phyloP scores from a whole-genome alignment of 2,888 invertebrate genomes.

The Dexiosoma caninum region DNA sequence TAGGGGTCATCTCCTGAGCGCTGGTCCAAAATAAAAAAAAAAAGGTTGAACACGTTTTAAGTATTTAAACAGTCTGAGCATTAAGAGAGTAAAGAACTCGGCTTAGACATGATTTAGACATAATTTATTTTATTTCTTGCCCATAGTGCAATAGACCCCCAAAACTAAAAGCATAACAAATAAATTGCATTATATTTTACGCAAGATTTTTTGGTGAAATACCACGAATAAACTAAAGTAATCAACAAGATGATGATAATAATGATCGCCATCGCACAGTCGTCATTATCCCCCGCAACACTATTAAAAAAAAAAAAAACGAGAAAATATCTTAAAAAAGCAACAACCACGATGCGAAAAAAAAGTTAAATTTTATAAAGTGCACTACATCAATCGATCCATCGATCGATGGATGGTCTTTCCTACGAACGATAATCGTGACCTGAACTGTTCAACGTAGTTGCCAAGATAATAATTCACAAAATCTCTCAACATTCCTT shows the following conservation, averaged over 20 bases:
- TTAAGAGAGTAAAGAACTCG: too few species aligned
- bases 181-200: constrained; percentile 52
- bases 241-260: constrained; percentile 52
- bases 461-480: constrained; percentile 67
- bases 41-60: too few species aligned
- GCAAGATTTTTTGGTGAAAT: constrained; percentile 45
- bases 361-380: constrained; percentile 40
- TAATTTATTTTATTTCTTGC: too few species aligned
- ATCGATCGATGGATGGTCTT: constrained; percentile 52
- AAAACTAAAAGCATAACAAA: constrained; percentile 18
- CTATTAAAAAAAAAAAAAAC: background rate
- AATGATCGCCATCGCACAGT: constrained; percentile 27
- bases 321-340: constrained; percentile 27
- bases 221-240: constrained; percentile 35
- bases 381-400: constrained; percentile 55
- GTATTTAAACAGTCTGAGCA: too few species aligned
- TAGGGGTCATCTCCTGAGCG: too few species aligned
- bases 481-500: constrained; percentile 47
- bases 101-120: too few species aligned
- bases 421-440: constrained; percentile 72
- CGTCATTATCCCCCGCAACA: constrained; percentile 46
- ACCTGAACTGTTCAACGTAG: constrained; percentile 69
- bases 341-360: constrained; percentile 50
- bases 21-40: too few species aligned
- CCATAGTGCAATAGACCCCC: constrained; percentile 28